Percentiles rank a stretch among this genome's conserved stretches.
These are phyloP conservation scores for Ceryle rudis DNA, from an alignment of 2,797 vertebrate genomes.

Conservation along the genomic window DNA sequence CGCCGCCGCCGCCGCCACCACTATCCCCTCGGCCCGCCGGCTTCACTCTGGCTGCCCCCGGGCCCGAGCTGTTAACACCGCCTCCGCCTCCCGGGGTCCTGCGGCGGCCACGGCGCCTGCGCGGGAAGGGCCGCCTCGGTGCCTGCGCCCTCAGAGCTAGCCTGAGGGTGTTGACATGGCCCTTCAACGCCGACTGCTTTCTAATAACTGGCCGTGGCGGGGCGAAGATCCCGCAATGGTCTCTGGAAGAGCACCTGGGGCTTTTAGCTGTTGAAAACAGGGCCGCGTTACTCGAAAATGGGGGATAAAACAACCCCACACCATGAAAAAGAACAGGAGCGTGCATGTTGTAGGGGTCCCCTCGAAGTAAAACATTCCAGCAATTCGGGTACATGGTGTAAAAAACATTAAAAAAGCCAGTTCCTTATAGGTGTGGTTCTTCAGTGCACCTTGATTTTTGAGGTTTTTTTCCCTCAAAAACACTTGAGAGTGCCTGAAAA, in stretches of 20 bases:
- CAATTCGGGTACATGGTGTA: not conserved
- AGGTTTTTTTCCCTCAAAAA: not conserved
- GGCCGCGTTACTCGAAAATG: rapidly evolving
- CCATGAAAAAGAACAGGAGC: not conserved
- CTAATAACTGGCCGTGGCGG: not conserved
- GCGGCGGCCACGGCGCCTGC: not conserved
- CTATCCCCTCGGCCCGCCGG: not conserved
- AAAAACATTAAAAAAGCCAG: not conserved
- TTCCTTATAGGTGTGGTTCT: not conserved
- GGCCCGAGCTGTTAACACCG: not conserved
- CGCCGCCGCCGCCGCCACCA: too few relatives aligned
- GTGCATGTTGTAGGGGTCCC: too few relatives aligned
- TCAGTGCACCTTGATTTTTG: rapidly evolving
- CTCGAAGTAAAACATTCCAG: too few relatives aligned
- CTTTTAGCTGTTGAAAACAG: not conserved
- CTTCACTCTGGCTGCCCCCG: too few relatives aligned
- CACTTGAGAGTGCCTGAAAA: rapidly evolving
- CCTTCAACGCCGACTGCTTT: too few relatives aligned
- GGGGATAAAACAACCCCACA: too few relatives aligned
- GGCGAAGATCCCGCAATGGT: rapidly evolving
- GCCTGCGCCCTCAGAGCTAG: too few relatives aligned
- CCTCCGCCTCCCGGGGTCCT: not conserved
- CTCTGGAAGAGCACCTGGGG: not conserved
- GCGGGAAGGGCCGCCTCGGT: not conserved
- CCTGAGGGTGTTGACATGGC: too few relatives aligned